Percentiles rank a stretch among this genome's conserved stretches.
These are phyloP conservation scores for Globicephala melas DNA, from an alignment of 2,113 vertebrate species.

Conservation along the genomic window DNA sequence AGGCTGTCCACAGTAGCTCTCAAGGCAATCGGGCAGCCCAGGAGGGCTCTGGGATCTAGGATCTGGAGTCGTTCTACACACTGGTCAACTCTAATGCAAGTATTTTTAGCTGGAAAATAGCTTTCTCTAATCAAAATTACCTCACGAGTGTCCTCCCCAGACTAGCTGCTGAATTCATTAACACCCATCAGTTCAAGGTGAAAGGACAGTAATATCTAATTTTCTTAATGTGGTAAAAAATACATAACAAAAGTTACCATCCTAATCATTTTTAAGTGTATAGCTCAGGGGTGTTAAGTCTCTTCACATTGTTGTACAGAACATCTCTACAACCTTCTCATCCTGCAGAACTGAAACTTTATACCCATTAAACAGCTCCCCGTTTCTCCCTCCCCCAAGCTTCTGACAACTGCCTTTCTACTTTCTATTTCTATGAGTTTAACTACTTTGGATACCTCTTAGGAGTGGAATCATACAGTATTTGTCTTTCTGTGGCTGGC, in stretches of 20 bases:
- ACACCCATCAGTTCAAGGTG: neutral
- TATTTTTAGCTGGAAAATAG: neutral
- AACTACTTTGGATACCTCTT: neutral
- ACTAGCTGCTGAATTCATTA: neutral
- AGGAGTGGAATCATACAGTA: neutral
- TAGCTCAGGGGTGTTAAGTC: neutral
- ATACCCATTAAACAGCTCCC: neutral
- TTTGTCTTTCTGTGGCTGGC: neutral
- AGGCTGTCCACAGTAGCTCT: neutral
- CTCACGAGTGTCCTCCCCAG: neutral
- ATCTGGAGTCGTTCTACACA: neutral
- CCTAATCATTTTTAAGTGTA: neutral
- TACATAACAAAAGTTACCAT: neutral
- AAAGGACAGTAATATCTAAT: neutral
- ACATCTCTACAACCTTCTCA: neutral
- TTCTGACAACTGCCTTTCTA: neutral
- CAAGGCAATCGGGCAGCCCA: neutral
- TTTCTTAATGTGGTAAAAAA: neutral
- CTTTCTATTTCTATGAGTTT: neutral
- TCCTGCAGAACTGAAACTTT: neutral
- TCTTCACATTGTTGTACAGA: neutral
- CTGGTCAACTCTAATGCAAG: neutral
- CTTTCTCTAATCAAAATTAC: neutral
- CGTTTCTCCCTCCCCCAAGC: neutral
- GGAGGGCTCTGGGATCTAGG: neutral